Percentiles rank a stretch among this genome's conserved stretches.
Conservation (phyloP, 2,113 vertebrate genomes). For the Chinchilla lanigera region DNA sequence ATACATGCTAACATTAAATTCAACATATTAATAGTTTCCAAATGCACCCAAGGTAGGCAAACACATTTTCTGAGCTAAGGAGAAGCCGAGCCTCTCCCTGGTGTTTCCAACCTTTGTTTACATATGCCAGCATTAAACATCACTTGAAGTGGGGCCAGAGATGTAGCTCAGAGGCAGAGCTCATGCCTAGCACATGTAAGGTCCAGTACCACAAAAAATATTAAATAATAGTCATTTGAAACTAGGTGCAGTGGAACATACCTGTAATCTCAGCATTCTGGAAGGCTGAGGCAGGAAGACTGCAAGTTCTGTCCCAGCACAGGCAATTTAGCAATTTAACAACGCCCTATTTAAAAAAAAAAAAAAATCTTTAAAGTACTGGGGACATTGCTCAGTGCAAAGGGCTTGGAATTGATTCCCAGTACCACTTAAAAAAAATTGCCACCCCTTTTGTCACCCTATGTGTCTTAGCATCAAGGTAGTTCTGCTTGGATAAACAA, state of each 20-base stretch:
- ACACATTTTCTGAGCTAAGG: not conserved
- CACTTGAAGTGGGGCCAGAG: not conserved
- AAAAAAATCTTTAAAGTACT: not conserved
- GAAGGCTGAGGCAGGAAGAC: not conserved
- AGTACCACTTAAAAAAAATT: not conserved
- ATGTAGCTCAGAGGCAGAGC: not conserved
- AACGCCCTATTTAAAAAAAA: not conserved
- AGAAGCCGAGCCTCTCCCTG: not conserved
- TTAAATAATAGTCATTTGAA: not conserved
- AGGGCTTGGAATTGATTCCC: not conserved
- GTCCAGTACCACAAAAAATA: not conserved
- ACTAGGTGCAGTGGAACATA: not conserved
- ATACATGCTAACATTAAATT: not conserved
- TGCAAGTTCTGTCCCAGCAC: not conserved
- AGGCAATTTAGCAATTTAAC: not conserved
- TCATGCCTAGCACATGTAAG: not conserved
- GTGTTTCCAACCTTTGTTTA: not conserved
- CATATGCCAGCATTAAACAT: not conserved
- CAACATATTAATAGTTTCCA: not conserved
- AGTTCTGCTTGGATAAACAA: not conserved
- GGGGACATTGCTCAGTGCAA: not conserved
- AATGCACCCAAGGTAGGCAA: constrained; percentile 12
- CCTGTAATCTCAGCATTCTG: not conserved
- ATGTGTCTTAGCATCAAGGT: not conserved
- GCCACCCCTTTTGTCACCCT: not conserved